phyloP scores from a whole-genome alignment of 2,797 vertebrate species.

The Tarsius wallacei region DNA sequence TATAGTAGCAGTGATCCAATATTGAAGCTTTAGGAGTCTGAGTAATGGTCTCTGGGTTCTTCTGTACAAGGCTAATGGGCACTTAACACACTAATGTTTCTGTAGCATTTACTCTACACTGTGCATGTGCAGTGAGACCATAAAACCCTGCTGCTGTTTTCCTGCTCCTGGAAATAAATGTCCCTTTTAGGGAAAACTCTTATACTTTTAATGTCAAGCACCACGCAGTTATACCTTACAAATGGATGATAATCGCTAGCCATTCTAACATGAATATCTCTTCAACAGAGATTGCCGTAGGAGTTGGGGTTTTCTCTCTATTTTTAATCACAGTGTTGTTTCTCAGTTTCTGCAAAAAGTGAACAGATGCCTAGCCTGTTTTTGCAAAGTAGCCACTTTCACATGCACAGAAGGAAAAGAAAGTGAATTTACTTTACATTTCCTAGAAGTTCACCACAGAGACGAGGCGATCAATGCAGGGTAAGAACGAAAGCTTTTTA shows the following conservation, averaged over 20 bases:
- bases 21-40: neutral
- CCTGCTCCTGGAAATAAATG: neutral
- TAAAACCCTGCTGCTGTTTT: neutral
- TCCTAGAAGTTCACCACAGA: neutral
- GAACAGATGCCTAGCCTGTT: neutral
- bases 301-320: neutral
- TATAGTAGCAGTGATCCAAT: neutral
- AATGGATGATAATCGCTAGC: neutral
- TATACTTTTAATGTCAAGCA: neutral
- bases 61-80: rapidly evolving
- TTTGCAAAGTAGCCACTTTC: neutral
- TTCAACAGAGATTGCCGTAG: neutral
- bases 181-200: neutral
- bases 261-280: neutral
- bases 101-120: neutral
- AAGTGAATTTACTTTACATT: neutral
- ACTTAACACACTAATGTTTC: neutral
- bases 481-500: neutral
- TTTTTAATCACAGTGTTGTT: neutral
- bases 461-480: rapidly evolving
- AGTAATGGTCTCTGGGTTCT: neutral
- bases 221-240: neutral
- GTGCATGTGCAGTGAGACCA: too few species aligned
- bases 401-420: neutral
- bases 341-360: neutral